Percentiles rank a stretch among this genome's conserved stretches.
These are phyloP conservation scores for Neomonachus schauinslandi DNA, from an alignment of 2,113 vertebrate genomes.

Conservation along the genomic window DNA sequence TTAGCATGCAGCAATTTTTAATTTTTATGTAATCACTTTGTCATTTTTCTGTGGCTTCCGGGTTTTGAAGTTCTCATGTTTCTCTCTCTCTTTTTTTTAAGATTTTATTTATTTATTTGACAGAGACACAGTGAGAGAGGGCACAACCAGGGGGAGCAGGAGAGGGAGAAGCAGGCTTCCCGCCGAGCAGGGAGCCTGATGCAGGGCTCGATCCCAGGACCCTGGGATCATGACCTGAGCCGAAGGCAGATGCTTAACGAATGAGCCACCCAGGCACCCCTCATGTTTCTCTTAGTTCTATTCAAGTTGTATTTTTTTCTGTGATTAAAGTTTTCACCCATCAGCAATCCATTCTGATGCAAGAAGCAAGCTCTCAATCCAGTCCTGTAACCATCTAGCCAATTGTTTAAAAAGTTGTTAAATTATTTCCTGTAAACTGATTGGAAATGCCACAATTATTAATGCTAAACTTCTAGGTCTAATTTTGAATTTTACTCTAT, in stretches of 20 bases:
- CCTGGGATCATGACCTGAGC: too few species aligned
- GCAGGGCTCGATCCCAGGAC: too few species aligned
- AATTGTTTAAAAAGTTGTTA: not conserved
- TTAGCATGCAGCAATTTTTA: not conserved
- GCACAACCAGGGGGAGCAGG: too few species aligned
- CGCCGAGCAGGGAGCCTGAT: too few species aligned
- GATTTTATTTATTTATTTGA: too few species aligned
- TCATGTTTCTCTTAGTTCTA: not conserved
- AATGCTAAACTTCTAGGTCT: not conserved
- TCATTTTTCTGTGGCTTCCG: not conserved
- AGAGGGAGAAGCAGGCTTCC: too few species aligned
- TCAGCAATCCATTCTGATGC: not conserved
- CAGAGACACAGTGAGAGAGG: too few species aligned
- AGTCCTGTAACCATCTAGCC: not conserved
- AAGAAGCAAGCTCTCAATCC: not conserved
- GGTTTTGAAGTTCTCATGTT: not conserved
- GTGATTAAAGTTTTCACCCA: not conserved
- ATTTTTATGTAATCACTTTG: slow-evolving; percentile 23
- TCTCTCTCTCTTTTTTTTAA: not conserved
- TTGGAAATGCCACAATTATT: not conserved
- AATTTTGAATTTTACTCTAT: not conserved
- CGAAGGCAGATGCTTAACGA: too few species aligned
- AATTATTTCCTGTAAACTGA: not conserved
- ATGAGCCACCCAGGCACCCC: too few species aligned
- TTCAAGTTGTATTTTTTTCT: not conserved